Base-by-base conservation (phyloP, 2,888 invertebrate species). In the Meghimatium bilineatum region DNA sequence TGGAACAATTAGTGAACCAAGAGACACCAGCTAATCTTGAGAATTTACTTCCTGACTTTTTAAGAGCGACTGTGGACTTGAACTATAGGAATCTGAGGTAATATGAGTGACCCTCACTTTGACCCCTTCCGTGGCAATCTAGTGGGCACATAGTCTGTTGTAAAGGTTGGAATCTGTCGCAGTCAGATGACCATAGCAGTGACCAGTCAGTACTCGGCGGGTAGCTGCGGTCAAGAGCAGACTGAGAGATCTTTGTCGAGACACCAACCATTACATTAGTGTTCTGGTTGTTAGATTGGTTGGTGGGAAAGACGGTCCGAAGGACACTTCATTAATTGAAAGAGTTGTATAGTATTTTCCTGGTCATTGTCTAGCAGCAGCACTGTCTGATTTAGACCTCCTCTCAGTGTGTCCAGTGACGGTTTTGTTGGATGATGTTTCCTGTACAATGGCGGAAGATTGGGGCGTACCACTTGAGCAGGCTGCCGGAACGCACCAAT, bases 391-490 rank as follows among this genome's bases (percentile, higher is more conserved):
- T 63, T 77, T 60, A 63, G 10, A 14, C 34, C 60, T 29, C 63
- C 36, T 38, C 38, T 63, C 76, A 8, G 38, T 34, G 32, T 17
- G 66, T 67, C 78, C 78, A 67, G 34, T n/a, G 78, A 78, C 12
- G 69, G 32, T 71, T 80, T 80, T 69, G 29, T 63, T 44, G 78
- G 52, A 10, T 80, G 67, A 69, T 56, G 69, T 80, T 69, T 49
- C 69, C 80, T 49, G 80, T 34, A 72, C 63, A 81, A 81, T 81
- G 60, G 74, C 56, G 36, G 36, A 72, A 72, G 74, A 81, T 81
- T 81, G 72, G 81, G 81, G 72, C 60, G 81, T 72, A 44, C 63
- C 81, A 71, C 81, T 81, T 74, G 81, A 81, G 63, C 5, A 38
- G 71, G 38, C 74, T 44, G 81, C 72, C 17, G 60, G 38, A 32